These are phyloP conservation scores for Baccha elongata DNA, from an alignment of 2,888 invertebrate genomes.

Conservation along the genomic window DNA sequence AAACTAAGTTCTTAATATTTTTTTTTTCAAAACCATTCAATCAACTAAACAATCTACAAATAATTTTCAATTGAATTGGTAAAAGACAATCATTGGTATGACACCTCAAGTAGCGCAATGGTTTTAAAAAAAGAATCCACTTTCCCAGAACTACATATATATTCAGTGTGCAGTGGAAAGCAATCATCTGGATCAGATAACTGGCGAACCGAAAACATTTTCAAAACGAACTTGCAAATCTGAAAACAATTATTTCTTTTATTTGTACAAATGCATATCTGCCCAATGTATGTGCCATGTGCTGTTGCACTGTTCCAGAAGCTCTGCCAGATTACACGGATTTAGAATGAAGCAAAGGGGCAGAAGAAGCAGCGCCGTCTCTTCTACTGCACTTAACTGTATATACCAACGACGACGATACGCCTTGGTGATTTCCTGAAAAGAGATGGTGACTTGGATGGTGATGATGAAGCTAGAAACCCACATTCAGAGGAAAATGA, in stretches of 20 bases:
- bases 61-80: too few species aligned
- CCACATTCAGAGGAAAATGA: slow-evolving; percentile 50
- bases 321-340: slow-evolving; percentile 24
- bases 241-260: slow-evolving; percentile 33
- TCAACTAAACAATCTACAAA: too few species aligned
- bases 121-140: too few species aligned
- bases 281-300: slow-evolving; percentile 3
- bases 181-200: slow-evolving; percentile 38
- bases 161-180: slow-evolving; percentile 23
- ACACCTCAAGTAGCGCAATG: too few species aligned
- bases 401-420: slow-evolving; percentile 18
- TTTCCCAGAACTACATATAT: too few species aligned
- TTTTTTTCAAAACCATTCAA: too few species aligned
- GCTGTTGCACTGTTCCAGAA: slow-evolving; percentile 1
- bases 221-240: slow-evolving; percentile 56
- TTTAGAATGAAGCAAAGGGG: background rate
- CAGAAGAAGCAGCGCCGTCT: background rate
- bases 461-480: slow-evolving; percentile 45
- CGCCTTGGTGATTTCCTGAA: slow-evolving; percentile 56
- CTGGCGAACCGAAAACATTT: slow-evolving; percentile 57
- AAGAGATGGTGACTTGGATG: slow-evolving; percentile 16
- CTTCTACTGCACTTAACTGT: background rate
- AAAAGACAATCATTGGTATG: too few species aligned
- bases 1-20: too few species aligned
- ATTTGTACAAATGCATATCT: slow-evolving; percentile 6